Evolutionary conservation across 2,797 vertebrate species (phyloP).

Genomic region (Enteromius fasciolatus): DNA sequence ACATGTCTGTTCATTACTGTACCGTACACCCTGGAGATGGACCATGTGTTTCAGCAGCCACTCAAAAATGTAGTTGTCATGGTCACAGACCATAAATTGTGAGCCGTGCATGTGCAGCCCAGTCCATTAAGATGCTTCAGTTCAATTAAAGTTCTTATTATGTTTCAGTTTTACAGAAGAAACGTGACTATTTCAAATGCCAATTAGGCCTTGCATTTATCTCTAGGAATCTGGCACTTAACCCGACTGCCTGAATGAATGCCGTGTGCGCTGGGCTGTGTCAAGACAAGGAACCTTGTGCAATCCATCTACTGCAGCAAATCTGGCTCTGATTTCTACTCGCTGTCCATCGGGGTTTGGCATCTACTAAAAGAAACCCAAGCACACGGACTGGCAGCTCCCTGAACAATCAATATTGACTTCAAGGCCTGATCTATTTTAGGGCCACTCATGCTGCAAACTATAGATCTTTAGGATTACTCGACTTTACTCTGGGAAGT

Average conservation of each 20-base stretch:
- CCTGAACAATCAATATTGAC: slow-evolving; percentile 53
- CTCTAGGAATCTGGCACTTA: slow-evolving; percentile 48
- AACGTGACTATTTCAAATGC: slow-evolving; percentile 58
- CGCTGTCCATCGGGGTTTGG: slow-evolving; percentile 23
- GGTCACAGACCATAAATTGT: slow-evolving; percentile 38
- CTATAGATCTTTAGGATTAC: slow-evolving; percentile 52
- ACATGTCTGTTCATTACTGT: slow-evolving; percentile 1
- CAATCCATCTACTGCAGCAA: slow-evolving; percentile 53
- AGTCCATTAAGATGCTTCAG: slow-evolving; percentile 54
- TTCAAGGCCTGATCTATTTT: slow-evolving; percentile 53
- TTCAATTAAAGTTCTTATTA: slow-evolving; percentile 58
- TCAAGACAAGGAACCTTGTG: slow-evolving; percentile 34
- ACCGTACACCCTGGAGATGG: not conserved
- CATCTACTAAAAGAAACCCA: slow-evolving; percentile 39
- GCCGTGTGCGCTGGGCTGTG: slow-evolving; percentile 32
- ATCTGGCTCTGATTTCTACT: slow-evolving; percentile 39
- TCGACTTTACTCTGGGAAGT: slow-evolving; percentile 10
- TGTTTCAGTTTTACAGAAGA: slow-evolving; percentile 49
- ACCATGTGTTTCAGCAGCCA: not conserved
- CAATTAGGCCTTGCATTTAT: slow-evolving; percentile 60
- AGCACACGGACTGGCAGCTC: slow-evolving; percentile 5
- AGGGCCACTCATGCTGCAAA: slow-evolving; percentile 54
- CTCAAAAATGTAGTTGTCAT: slow-evolving; percentile 32
- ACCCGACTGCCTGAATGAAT: slow-evolving; percentile 51
- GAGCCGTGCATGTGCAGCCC: slow-evolving; percentile 11